These are phyloP conservation scores for Brotogeris chrysoptera DNA, from an alignment of 2,797 vertebrate species.

Conservation along the genomic window DNA sequence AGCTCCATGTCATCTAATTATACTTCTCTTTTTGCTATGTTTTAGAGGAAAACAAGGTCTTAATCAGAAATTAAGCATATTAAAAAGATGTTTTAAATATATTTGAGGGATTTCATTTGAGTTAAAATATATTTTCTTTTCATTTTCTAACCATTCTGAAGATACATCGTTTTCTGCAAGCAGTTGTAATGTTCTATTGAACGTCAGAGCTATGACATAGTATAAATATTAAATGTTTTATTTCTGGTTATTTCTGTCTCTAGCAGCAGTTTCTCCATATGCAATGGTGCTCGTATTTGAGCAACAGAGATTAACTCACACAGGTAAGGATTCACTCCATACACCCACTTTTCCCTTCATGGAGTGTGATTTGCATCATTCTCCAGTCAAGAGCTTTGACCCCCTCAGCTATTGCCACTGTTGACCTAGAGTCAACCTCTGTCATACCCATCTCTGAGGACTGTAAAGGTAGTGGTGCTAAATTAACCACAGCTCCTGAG, in stretches of 20 bases:
- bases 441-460: neutral
- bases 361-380: rapidly evolving
- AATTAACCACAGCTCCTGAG: neutral
- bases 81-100: neutral
- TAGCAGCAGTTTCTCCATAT: neutral
- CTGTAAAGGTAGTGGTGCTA: neutral
- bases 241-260: neutral
- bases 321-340: neutral
- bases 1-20: neutral
- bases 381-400: neutral
- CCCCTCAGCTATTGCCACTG: neutral
- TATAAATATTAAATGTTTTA: neutral
- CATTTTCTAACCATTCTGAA: neutral
- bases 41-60: neutral
- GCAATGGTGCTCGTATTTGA: neutral
- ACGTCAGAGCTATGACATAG: neutral
- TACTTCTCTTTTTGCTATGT: neutral
- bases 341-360: neutral
- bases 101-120: neutral
- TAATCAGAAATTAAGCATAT: neutral
- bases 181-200: neutral
- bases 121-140: neutral
- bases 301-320: neutral
- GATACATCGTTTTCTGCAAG: neutral
- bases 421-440: neutral